Percentiles rank a stretch among this genome's conserved stretches.
These are phyloP conservation scores for Ctenopoma kingsleyae DNA, from an alignment of 2,797 vertebrate species.

Conservation along the genomic window DNA sequence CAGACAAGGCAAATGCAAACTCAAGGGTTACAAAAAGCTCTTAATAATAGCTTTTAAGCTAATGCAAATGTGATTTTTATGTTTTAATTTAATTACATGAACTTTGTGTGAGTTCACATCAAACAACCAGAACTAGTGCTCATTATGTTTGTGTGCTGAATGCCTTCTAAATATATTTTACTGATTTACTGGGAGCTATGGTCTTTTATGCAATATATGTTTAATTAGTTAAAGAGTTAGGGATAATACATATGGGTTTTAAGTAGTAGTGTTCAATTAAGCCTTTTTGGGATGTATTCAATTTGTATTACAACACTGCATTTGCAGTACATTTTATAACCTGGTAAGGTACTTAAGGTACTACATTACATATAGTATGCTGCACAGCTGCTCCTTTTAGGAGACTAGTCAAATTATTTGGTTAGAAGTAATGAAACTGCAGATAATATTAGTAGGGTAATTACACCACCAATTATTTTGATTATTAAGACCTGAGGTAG, in stretches of 20 bases:
- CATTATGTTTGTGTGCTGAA: background rate
- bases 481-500: too few relatives aligned
- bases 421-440: too few relatives aligned
- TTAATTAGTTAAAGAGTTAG: background rate
- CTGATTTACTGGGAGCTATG: background rate
- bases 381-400: too few relatives aligned
- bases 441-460: too few relatives aligned
- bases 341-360: background rate
- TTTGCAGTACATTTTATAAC: background rate
- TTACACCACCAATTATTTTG: too few relatives aligned
- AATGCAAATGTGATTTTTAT: background rate
- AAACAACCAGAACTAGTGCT: background rate
- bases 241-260: background rate
- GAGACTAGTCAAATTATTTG: too few relatives aligned
- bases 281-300: background rate
- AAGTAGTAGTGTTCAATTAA: background rate
- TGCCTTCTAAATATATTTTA: background rate
- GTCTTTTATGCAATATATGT: background rate
- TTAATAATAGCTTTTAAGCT: background rate
- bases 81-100: background rate
- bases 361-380: too few relatives aligned
- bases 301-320: background rate
- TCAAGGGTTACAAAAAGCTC: background rate
- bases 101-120: background rate
- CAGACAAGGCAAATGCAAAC: conserved; percentile 2